phyloP scores from a whole-genome alignment of 2,113 vertebrate species.

The Anseranas semipalmata region DNA sequence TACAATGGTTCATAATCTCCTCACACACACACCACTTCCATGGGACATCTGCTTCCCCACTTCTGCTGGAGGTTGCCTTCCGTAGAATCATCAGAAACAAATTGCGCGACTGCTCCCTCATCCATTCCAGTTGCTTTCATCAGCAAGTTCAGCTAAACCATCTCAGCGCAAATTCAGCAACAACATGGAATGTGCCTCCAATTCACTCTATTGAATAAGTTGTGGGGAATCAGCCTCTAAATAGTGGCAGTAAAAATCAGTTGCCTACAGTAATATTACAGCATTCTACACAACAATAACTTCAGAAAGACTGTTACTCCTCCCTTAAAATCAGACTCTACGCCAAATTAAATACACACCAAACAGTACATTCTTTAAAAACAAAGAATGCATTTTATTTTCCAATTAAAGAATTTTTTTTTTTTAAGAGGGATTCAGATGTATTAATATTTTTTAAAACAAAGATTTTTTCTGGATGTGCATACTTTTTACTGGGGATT shows the following conservation, averaged over 20 bases:
- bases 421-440: background rate
- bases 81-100: background rate
- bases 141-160: background rate
- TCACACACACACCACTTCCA: rapidly evolving
- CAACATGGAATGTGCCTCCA: background rate
- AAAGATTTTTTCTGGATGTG: background rate
- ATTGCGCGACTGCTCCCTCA: background rate
- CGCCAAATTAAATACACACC: background rate
- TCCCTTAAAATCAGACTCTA: background rate
- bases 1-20: background rate
- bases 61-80: background rate
- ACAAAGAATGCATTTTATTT: background rate
- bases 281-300: background rate
- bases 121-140: background rate
- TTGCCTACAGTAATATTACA: background rate
- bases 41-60: background rate
- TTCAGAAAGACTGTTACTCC: background rate
- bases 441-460: background rate
- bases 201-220: background rate
- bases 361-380: background rate
- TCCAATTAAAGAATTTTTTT: background rate
- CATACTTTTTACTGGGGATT: background rate
- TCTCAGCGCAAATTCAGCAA: background rate
- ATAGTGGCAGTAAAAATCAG: background rate
- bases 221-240: background rate